Base-by-base conservation (phyloP, 2,113 vertebrate species). In the Ornithorhynchus anatinus region DNA sequence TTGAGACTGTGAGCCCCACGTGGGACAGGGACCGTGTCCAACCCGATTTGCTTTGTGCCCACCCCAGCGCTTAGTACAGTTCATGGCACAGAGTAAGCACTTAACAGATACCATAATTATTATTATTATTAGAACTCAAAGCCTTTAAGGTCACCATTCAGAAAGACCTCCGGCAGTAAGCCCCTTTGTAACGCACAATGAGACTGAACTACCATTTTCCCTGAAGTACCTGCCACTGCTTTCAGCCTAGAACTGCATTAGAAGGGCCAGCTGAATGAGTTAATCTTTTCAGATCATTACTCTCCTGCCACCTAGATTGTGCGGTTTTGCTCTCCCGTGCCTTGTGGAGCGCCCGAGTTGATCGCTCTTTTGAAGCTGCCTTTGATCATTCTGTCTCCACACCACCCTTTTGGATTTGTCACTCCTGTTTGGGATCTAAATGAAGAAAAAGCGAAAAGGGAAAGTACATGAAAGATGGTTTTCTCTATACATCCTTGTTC, bases 341-440 rank as follows among this genome's bases (percentile, higher is more conserved):
- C n/a, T n/a, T n/a, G n/a, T n/a, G n/a, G n/a, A n/a, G n/a, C n/a
- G n/a, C n/a, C n/a, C n/a, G n/a, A n/a, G 19, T 48, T 63, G 63
- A 29, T 52, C 38, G 20, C 44, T n/a, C 9, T 50, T 22, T 59
- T 29, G 8, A 59, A 33, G 63, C 52, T 42, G 39, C 33, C 58
- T 67, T 53, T 67, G 69, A 77, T 75, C 70, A 43, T 72, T 72
- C 52, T 50, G 37, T 69, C 58, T 66, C 23, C n/a, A 25, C 44
- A 7, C 31, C 16, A 48, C 38, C 25, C 31, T 31, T 63, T 47
- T 25, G 12, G 40, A 51, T 45, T 20, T 50, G 25, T 19, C 47
- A 32, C 69, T 63, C 58, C 37, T 71, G 36, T 72, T 58, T 45
- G 5, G 2, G n/a, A 6, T 42, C 14, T 36, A 16, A 52, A 42